A percentile compares a stretch with the other conserved stretches of the same genome.
Evolutionary conservation across 2,888 invertebrate genomes (phyloP).

Genomic region (Xestoiulus laeticollis): DNA sequence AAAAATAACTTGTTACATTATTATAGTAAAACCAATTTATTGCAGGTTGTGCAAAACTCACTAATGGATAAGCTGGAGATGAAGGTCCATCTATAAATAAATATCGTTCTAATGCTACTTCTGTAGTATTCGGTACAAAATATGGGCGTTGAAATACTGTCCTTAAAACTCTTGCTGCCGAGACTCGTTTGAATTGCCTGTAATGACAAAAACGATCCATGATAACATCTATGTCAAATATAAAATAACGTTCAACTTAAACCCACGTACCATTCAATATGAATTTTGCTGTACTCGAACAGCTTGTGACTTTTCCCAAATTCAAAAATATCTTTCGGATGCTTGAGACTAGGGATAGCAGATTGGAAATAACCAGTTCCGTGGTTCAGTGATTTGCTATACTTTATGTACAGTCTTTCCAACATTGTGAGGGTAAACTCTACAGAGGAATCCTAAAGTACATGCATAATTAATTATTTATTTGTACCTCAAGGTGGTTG

Average conservation of each 20-base stretch:
- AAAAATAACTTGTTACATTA: neutral
- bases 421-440: conserved; percentile 2
- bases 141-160: conserved; percentile 77
- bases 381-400: conserved; percentile 20
- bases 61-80: conserved; percentile 73
- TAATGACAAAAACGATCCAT: neutral
- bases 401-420: conserved; percentile 31
- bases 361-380: conserved; percentile 51
- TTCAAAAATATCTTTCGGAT: conserved; percentile 42
- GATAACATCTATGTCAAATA: no score
- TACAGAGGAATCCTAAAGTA: conserved; percentile 4
- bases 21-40: neutral
- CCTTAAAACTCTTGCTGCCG: conserved; percentile 75
- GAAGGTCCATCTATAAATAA: conserved; percentile 77
- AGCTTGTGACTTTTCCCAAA: conserved; percentile 48
- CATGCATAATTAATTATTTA: neutral
- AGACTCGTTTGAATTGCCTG: conserved; percentile 67
- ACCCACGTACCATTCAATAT: conserved; percentile 49
- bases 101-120: conserved; percentile 75
- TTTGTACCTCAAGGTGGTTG: neutral
- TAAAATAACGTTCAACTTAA: no score
- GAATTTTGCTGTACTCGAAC: conserved; percentile 49
- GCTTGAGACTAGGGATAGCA: neutral
- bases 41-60: conserved; percentile 59
- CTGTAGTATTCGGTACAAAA: conserved; percentile 68